These are phyloP conservation scores for Hypercompe scribonia DNA, from an alignment of 2,888 invertebrate species.

Conservation along the genomic window DNA sequence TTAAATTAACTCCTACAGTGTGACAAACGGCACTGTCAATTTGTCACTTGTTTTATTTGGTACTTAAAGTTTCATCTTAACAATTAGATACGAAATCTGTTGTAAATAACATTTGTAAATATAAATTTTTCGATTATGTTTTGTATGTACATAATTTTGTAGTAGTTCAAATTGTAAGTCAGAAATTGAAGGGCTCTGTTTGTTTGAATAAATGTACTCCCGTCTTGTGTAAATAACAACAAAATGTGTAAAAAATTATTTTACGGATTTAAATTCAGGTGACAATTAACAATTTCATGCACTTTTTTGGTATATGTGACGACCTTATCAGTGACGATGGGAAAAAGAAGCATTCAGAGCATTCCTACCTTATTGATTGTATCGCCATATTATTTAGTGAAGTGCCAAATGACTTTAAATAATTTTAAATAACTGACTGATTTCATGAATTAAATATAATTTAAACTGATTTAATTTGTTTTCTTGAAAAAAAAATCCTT, in stretches of 20 bases:
- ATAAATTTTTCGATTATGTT: conserved; percentile 33
- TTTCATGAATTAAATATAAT: conserved; percentile 67
- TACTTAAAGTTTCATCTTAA: conserved; percentile 5
- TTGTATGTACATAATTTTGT: conserved; percentile 47
- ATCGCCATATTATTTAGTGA: conserved; percentile 83
- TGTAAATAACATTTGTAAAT: conserved; percentile 57
- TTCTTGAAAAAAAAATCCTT: conserved; percentile 14
- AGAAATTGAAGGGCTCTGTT: conserved; percentile 47
- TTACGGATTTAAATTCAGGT: conserved; percentile 42
- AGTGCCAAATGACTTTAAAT: conserved; percentile 83
- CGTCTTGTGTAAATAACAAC: conserved; percentile 41
- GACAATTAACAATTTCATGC: conserved; percentile 34
- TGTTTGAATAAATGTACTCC: conserved; percentile 23
- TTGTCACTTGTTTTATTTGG: conserved; percentile 7
- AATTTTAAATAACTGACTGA: conserved; percentile 83
- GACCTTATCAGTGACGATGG: conserved; percentile 32
- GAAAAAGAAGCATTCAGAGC: conserved; percentile 50
- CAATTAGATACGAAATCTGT: conserved; percentile 37
- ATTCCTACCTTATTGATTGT: conserved; percentile 53
- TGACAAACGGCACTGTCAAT: conserved; percentile 11
- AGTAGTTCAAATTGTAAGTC: conserved; percentile 42
- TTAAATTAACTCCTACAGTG: background rate
- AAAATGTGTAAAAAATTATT: conserved; percentile 41
- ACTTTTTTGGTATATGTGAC: conserved; percentile 24
- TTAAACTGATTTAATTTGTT: conserved; percentile 44